Evolutionary conservation across 2,888 invertebrate genomes (phyloP).

Genomic region (Nemoura dubitans): DNA sequence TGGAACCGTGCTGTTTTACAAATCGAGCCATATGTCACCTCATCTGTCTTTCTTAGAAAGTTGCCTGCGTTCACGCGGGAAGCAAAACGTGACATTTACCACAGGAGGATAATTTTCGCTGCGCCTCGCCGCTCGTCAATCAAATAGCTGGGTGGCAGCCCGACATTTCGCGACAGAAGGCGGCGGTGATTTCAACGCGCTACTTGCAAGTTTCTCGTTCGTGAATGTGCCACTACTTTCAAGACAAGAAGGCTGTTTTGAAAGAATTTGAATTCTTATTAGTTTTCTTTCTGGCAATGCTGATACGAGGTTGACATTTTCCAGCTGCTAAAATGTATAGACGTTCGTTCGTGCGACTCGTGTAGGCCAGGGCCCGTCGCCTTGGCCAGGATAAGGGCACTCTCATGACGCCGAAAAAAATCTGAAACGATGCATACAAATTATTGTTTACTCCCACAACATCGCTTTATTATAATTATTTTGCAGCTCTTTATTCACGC

Average conservation of each 20-base stretch:
- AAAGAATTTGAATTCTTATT: not conserved
- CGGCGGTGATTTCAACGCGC: not conserved
- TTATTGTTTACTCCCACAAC: not conserved
- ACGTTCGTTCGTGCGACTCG: not conserved
- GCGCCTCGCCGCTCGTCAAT: slow-evolving; percentile 28
- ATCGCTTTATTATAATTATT: not conserved
- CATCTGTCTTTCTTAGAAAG: slow-evolving; percentile 35
- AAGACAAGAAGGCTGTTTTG: not conserved
- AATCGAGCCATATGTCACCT: slow-evolving; percentile 37
- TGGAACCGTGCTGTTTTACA: slow-evolving; percentile 1
- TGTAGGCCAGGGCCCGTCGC: not conserved
- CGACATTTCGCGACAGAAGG: not conserved
- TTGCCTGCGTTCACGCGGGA: not conserved
- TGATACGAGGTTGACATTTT: not conserved
- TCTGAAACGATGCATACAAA: not conserved
- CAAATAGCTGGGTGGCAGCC: not conserved
- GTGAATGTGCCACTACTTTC: not conserved
- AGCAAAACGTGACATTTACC: slow-evolving; percentile 17
- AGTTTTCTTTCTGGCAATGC: not conserved
- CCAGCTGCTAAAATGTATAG: not conserved
- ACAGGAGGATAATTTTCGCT: slow-evolving; percentile 19
- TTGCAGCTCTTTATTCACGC: not conserved
- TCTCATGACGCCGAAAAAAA: not conserved
- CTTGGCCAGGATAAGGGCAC: not conserved
- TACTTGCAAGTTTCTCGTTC: not conserved